phyloP scores from a whole-genome alignment of 1,140 invertebrate genomes.

The Leptinotarsa texana region DNA sequence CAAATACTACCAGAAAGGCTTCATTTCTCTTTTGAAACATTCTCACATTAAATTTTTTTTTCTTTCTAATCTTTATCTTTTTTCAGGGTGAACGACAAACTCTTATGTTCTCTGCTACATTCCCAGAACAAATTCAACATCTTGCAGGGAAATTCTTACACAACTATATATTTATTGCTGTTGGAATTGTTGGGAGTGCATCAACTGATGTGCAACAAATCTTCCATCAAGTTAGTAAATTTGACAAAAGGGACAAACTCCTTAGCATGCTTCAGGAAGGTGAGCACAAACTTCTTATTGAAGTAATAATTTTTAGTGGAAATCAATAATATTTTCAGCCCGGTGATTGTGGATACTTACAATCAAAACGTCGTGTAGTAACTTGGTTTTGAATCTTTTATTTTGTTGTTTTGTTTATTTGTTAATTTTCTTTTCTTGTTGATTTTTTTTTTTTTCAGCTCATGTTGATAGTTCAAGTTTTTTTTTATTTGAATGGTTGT shows the following conservation, averaged over 20 bases:
- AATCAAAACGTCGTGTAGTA: no score
- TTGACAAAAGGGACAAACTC: slow-evolving; percentile 76
- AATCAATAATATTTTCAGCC: no score
- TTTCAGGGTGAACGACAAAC: slow-evolving; percentile 72
- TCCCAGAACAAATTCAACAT: slow-evolving; percentile 80
- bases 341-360: no score
- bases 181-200: slow-evolving; percentile 88
- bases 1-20: no score
- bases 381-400: no score
- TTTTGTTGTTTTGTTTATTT: no score
- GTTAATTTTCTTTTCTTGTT: no score
- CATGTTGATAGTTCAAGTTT: no score
- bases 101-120: slow-evolving; percentile 93
- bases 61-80: slow-evolving; percentile 6
- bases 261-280: slow-evolving; percentile 69
- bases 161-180: slow-evolving; percentile 82
- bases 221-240: slow-evolving; percentile 74
- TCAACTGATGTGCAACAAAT: slow-evolving; percentile 87
- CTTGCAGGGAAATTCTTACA: slow-evolving; percentile 75
- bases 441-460: no score
- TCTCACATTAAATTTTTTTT: neutral
- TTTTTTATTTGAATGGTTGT: no score
- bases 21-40: no score
- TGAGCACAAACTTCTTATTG: slow-evolving; percentile 41
- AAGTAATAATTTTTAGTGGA: no score